Evolutionary conservation across 2,113 vertebrate species (phyloP).

Genomic region (Morphnarchus princeps): DNA sequence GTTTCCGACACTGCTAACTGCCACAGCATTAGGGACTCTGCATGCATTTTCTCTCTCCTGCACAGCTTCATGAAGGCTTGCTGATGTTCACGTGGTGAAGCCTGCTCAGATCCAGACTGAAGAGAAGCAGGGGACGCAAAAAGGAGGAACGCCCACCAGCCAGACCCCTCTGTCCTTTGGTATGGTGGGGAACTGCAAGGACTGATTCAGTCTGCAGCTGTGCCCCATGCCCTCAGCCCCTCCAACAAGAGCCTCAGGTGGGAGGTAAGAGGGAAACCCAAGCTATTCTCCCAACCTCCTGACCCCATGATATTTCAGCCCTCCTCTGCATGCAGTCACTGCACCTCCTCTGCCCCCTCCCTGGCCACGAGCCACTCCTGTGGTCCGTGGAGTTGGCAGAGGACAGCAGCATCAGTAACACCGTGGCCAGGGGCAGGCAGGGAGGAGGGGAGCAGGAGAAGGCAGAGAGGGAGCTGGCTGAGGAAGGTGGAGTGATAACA

Average conservation of each 20-base stretch:
- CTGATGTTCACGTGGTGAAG: neutral
- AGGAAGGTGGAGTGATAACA: neutral
- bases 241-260: fast-evolving
- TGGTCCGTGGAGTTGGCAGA: neutral
- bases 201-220: neutral
- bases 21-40: neutral
- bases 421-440: neutral
- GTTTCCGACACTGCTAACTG: neutral
- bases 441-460: neutral
- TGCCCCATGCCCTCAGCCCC: neutral
- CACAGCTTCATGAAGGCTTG: neutral
- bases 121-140: neutral
- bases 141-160: neutral
- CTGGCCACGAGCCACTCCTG: neutral
- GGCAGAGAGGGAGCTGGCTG: neutral
- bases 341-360: neutral
- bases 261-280: neutral
- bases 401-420: neutral
- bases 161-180: neutral
- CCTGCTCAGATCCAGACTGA: neutral
- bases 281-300: neutral
- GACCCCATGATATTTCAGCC: neutral
- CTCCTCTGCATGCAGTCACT: neutral
- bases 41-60: neutral
- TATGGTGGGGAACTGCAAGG: neutral